Evolutionary conservation across 30 jellyfish, hydroid and myxozoan species (phyloP).

Genomic region (Mastigias papua): DNA sequence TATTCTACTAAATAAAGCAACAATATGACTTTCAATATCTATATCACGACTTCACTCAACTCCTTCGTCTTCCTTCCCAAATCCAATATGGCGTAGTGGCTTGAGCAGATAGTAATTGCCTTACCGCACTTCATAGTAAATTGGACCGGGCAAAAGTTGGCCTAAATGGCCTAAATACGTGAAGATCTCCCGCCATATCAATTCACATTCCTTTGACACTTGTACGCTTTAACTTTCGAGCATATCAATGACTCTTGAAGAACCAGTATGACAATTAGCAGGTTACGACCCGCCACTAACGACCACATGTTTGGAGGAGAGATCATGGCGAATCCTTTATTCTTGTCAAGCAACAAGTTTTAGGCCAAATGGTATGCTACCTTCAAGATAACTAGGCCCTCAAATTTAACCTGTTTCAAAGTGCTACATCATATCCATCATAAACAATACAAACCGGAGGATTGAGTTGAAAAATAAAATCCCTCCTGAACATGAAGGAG

Average conservation of each 20-base stretch:
- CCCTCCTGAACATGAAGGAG: background rate
- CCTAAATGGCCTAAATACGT: constrained; percentile 18
- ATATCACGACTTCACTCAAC: background rate
- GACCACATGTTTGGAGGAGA: constrained; percentile 13
- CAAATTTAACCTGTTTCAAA: background rate
- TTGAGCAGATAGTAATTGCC: background rate
- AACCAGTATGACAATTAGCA: background rate
- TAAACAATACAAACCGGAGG: background rate
- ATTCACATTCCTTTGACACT: background rate
- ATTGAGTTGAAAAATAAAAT: background rate
- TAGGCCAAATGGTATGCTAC: constrained; percentile 4
- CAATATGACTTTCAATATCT: background rate
- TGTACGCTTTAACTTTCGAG: background rate
- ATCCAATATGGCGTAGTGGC: background rate
- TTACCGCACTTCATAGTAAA: background rate
- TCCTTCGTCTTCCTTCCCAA: background rate
- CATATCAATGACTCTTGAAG: background rate
- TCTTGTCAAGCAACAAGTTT: background rate
- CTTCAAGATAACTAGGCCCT: constrained; percentile 8
- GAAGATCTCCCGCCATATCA: background rate
- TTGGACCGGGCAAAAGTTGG: constrained; percentile 20
- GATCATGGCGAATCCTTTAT: constrained; percentile 8
- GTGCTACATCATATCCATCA: background rate
- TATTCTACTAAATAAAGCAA: background rate
- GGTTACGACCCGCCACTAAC: constrained; percentile 22